Conservation (phyloP, 2,797 vertebrate species). For the Hippoglossus hippoglossus region DNA sequence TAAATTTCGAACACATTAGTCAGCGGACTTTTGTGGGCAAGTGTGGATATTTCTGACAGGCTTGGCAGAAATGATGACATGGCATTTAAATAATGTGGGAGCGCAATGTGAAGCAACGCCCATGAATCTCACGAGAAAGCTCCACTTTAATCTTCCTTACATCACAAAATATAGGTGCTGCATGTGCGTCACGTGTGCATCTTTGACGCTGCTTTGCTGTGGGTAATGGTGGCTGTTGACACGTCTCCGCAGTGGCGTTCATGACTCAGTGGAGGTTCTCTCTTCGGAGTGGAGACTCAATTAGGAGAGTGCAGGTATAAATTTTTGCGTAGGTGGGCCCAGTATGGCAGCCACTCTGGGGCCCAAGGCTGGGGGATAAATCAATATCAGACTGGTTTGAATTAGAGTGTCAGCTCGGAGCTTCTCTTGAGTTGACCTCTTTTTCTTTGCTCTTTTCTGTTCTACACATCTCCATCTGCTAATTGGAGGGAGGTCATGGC, state of each 20-base stretch:
- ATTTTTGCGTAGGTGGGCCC: conserved; percentile 76
- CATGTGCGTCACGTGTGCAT: not conserved
- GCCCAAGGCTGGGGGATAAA: conserved; percentile 61
- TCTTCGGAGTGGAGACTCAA: conserved; percentile 60
- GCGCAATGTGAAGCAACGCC: not conserved
- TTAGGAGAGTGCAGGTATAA: conserved; percentile 75
- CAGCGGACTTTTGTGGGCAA: not conserved
- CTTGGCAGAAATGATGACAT: not conserved
- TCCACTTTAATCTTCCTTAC: conserved; percentile 1
- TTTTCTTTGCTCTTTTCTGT: conserved; percentile 30
- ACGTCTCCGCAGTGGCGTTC: conserved; percentile 22
- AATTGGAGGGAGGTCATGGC: conserved; percentile 66
- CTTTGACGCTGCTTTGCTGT: conserved; percentile 23
- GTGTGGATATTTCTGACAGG: not conserved
- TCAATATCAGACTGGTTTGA: conserved; percentile 67
- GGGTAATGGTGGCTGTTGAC: conserved; percentile 33
- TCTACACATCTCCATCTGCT: conserved; percentile 55
- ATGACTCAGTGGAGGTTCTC: conserved; percentile 51
- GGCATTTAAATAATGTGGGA: not conserved
- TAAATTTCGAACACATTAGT: not conserved
- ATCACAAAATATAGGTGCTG: not conserved
- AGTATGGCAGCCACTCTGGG: conserved; percentile 67
- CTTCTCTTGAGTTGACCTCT: conserved; percentile 28
- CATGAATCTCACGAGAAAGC: conserved; percentile 6
- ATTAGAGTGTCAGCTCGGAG: conserved; percentile 41